Evolutionary conservation across 2,113 vertebrate genomes (phyloP).

Genomic region (Noctilio leporinus): DNA sequence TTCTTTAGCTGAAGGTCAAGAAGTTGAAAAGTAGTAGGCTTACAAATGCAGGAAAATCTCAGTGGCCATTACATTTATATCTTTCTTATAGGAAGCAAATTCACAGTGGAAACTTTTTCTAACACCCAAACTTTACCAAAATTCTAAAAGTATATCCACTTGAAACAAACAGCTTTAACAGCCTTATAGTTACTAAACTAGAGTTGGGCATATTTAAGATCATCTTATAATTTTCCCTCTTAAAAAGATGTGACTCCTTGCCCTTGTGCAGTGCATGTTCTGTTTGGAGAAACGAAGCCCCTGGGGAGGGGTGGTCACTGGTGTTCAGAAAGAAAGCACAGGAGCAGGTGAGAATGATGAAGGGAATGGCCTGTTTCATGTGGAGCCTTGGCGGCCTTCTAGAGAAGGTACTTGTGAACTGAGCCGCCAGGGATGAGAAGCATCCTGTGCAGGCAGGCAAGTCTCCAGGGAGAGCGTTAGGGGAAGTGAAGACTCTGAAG

Average conservation of each 20-base stretch:
- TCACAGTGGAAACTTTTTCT: neutral
- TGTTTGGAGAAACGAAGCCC: neutral
- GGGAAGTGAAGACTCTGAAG: neutral
- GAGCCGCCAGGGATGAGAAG: neutral
- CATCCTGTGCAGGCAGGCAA: neutral
- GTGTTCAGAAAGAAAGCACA: fast-evolving
- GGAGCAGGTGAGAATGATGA: too few species aligned
- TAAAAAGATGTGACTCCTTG: neutral
- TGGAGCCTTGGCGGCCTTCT: neutral
- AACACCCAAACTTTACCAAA: neutral
- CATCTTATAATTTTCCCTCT: neutral
- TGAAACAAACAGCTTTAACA: neutral
- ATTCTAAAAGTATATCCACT: neutral
- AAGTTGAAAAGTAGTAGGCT: neutral
- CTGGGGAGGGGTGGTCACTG: neutral
- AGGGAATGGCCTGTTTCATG: fast-evolving
- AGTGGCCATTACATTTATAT: neutral
- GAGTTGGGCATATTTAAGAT: neutral
- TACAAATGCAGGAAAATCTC: neutral
- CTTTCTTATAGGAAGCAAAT: neutral
- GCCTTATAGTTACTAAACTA: neutral
- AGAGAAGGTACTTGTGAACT: neutral
- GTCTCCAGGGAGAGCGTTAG: neutral
- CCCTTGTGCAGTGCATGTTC: neutral
- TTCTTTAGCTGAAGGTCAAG: neutral